Evolutionary conservation across 2,113 vertebrate species (phyloP).

Genomic region (Bubo bubo): DNA sequence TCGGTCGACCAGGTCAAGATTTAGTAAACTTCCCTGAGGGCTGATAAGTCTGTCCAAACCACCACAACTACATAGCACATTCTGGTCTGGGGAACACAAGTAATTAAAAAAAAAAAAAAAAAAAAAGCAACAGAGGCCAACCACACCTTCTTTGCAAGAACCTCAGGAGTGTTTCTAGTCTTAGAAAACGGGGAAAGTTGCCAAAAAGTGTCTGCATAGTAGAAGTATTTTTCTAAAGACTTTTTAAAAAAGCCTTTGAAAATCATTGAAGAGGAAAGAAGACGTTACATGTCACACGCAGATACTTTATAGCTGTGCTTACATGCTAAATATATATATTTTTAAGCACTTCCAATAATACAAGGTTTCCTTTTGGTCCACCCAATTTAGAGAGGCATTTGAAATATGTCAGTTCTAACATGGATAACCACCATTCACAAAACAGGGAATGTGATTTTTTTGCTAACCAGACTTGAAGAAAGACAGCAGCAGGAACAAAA

Average conservation of each 20-base stretch:
- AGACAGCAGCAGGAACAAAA: neutral
- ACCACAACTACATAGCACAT: neutral
- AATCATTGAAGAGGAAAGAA: neutral
- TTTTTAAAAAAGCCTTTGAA: neutral
- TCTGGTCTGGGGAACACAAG: neutral
- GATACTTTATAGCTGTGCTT: neutral
- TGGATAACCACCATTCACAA: neutral
- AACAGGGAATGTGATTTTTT: neutral
- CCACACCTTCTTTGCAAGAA: neutral
- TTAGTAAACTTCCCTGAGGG: neutral
- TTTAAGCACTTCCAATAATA: neutral
- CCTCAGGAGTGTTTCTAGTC: rapidly evolving
- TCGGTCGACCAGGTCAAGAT: neutral
- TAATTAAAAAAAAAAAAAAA: too few relatives aligned
- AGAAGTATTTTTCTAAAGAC: neutral
- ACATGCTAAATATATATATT: neutral
- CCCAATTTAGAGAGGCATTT: neutral
- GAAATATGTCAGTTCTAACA: neutral
- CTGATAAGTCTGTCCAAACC: neutral
- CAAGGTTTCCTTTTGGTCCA: neutral
- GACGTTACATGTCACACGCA: neutral
- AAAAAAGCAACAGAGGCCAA: neutral
- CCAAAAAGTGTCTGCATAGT: too few relatives aligned
- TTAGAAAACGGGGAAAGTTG: neutral
- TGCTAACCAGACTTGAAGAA: neutral